These are phyloP conservation scores for Ischnura elegans DNA, from an alignment of 2,888 invertebrate genomes.

Conservation along the genomic window DNA sequence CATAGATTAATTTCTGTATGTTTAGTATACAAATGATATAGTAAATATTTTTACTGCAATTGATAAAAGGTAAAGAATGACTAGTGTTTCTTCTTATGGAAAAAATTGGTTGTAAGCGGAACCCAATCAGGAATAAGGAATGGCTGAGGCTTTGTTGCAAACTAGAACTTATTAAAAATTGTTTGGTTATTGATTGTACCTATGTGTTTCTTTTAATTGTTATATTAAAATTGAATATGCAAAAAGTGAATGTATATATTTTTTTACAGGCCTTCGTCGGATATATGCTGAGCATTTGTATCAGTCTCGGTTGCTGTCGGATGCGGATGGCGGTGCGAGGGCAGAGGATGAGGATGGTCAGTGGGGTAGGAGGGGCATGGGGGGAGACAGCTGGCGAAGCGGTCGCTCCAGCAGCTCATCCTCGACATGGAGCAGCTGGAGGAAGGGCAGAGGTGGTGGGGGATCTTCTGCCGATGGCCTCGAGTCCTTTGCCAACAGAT, in stretches of 20 bases:
- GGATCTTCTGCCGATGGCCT: constrained; percentile 68
- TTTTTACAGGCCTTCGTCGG: constrained; percentile 68
- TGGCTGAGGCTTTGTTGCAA: no score
- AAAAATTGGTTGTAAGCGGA: no score
- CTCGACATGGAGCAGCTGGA: constrained; percentile 77
- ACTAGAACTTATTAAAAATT: no score
- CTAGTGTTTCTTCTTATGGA: no score
- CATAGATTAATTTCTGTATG: no score
- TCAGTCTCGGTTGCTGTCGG: constrained; percentile 68
- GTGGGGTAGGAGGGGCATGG: constrained; percentile 24
- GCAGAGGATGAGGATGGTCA: constrained; percentile 45
- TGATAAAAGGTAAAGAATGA: no score
- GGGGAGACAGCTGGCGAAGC: constrained; percentile 74
- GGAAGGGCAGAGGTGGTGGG: constrained; percentile 74
- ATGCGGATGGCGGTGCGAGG: neutral
- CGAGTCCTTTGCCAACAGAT: constrained; percentile 73
- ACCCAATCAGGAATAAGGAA: no score
- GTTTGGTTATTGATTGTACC: no score
- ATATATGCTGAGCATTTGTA: constrained; percentile 70
- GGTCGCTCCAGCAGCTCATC: constrained; percentile 80
- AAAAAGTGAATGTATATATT: neutral
- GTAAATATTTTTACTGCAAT: no score
- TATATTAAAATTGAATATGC: no score
- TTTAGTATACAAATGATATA: no score
- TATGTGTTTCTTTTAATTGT: no score